Conservation (phyloP, 2,113 vertebrate genomes). For the Odocoileus virginianus region DNA sequence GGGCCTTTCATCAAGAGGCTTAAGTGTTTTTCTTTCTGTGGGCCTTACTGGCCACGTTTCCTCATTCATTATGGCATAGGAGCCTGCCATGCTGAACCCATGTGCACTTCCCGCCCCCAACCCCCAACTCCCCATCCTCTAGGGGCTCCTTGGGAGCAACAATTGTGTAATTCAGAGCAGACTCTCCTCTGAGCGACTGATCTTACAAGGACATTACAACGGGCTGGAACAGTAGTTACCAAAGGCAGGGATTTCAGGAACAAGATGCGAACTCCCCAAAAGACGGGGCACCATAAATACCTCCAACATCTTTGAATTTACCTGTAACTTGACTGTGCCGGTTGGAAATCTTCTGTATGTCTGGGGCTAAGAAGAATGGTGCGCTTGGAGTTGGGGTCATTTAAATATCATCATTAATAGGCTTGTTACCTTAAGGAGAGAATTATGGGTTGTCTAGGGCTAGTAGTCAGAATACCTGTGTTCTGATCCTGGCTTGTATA, state of each 20-base stretch:
- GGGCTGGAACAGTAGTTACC: slow-evolving; percentile 59
- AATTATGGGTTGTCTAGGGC: neutral
- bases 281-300: slow-evolving; percentile 48
- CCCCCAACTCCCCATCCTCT: slow-evolving; percentile 47
- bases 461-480: neutral
- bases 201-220: slow-evolving; percentile 69
- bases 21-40: slow-evolving; percentile 80
- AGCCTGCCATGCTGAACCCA: slow-evolving; percentile 71
- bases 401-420: neutral
- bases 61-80: slow-evolving; percentile 75
- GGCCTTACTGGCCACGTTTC: slow-evolving; percentile 62
- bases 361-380: neutral
- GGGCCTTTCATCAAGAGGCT: slow-evolving; percentile 80
- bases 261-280: slow-evolving; percentile 60
- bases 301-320: slow-evolving; percentile 32
- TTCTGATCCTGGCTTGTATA: neutral
- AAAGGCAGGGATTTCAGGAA: slow-evolving; percentile 65
- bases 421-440: neutral
- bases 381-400: neutral
- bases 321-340: neutral
- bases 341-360: neutral
- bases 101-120: slow-evolving; percentile 60
- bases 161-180: slow-evolving; percentile 82
- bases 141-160: slow-evolving; percentile 72
- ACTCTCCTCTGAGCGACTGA: slow-evolving; percentile 60